Evolutionary conservation across 2,797 vertebrate genomes (phyloP), one percentile per base, ranked within the genome.

Genomic region (Avahi laniger): DNA sequence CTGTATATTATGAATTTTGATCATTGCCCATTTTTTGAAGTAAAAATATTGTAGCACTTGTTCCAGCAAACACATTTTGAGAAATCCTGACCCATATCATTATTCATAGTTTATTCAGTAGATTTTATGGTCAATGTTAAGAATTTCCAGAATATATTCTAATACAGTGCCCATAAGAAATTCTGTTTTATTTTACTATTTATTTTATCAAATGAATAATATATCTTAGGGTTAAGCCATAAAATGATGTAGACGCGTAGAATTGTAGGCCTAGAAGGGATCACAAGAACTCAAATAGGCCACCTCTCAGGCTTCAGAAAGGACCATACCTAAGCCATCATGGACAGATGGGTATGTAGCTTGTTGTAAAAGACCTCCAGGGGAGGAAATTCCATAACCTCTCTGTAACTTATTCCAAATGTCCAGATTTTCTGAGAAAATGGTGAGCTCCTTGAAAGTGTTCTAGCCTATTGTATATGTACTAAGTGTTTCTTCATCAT

Each of bases 391-490:
- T 94, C 94, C 91, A 81, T 67, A 97, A 86, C 80, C 89, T 95
- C 93, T 63, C 41, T 57, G n/a, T 95, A 94, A 96, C 88, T 70
- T 82, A 86, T 95, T 91, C 94, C 95, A 97, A 96, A 97, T 95
- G 91, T 88, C 88, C 96, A 84, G n/a, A 59, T 87, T 48, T 76
- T 88, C 76, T 83, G 87, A 95, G 67, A 84, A 97, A 94, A 38
- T 9, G 80, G 79, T 76, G 93, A 90, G 46, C 41, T 94, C 83
- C 88, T 7, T 0, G 97, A 97, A 98, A 97, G 65, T 94, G 95
- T 97, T 98, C 97, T 98, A 96, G 88, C 28, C 61, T 88, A 93
- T 97, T 97, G 97, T 97, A 95, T 96, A 95, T 96, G 57, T 0
- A 8, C 61, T 38, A 35, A 78, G 30, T 17, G 33, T 13, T 73